Conservation (phyloP, 2,888 invertebrate genomes). For the Cephus runcator region DNA sequence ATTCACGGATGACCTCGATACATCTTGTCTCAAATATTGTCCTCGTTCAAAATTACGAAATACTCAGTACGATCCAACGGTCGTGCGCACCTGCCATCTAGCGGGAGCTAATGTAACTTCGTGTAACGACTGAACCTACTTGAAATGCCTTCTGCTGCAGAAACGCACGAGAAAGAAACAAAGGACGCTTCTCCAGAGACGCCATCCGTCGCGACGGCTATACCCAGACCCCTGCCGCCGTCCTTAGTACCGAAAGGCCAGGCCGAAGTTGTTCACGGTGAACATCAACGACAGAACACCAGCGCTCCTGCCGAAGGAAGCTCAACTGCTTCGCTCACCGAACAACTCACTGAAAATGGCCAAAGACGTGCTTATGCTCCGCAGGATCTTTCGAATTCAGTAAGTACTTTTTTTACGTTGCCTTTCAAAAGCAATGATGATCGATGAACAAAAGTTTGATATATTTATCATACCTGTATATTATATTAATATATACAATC, state of each 20-base stretch:
- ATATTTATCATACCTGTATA: no score
- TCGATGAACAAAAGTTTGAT: neutral
- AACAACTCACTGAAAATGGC: slow-evolving; percentile 19
- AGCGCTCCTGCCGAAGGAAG: neutral
- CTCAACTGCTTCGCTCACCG: neutral
- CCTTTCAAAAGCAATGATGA: no score
- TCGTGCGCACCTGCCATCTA: no score
- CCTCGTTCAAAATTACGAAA: no score
- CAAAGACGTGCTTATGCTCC: slow-evolving; percentile 21
- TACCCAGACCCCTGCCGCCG: slow-evolving; percentile 14
- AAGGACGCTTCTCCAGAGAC: slow-evolving; percentile 8
- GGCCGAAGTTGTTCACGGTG: slow-evolving; percentile 16
- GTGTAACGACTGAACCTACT: no score
- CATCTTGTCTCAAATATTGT: no score
- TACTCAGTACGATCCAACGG: no score
- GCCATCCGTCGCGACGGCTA: slow-evolving; percentile 4
- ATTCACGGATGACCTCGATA: no score
- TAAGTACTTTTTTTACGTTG: neutral
- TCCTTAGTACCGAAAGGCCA: slow-evolving; percentile 15
- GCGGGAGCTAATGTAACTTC: no score
- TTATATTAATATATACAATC: no score
- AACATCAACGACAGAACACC: slow-evolving; percentile 17
- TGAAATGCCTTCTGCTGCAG: slow-evolving; percentile 4
- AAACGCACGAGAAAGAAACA: slow-evolving; percentile 4
- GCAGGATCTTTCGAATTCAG: slow-evolving; percentile 10